These are phyloP conservation scores for Tenthredo notha DNA, from an alignment of 2,888 invertebrate genomes.

Conservation along the genomic window DNA sequence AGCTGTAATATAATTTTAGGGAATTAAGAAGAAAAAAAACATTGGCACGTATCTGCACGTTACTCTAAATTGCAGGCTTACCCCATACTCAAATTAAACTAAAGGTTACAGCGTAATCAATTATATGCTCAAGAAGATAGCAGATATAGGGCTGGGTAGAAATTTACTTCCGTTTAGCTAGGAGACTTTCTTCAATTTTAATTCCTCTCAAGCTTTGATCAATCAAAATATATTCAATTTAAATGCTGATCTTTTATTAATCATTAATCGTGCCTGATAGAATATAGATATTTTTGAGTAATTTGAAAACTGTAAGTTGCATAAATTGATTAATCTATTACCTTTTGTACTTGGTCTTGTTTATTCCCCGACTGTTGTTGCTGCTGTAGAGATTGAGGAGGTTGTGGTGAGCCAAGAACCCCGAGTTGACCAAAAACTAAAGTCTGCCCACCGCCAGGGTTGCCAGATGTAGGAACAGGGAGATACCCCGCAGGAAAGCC, in stretches of 20 bases:
- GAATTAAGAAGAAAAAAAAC: neutral
- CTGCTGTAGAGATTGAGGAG: slow-evolving; percentile 70
- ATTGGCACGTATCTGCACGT: neutral
- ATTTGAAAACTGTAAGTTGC: neutral
- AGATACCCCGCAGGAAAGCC: slow-evolving; percentile 87
- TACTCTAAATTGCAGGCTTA: neutral
- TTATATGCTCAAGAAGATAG: neutral
- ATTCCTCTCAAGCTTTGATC: neutral
- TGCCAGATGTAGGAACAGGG: slow-evolving; percentile 88
- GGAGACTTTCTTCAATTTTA: neutral
- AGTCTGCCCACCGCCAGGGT: slow-evolving; percentile 83
- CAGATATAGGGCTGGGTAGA: neutral
- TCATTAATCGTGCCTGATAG: neutral
- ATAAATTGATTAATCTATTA: slow-evolving; percentile 55
- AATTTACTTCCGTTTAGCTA: neutral
- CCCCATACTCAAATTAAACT: neutral
- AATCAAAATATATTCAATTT: neutral
- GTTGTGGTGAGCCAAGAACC: slow-evolving; percentile 83
- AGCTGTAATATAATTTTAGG: neutral
- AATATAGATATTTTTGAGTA: neutral
- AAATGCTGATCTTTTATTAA: neutral
- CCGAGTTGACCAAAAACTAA: slow-evolving; percentile 88
- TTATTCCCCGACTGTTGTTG: slow-evolving; percentile 74
- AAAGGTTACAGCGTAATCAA: neutral
- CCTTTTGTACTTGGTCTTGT: slow-evolving; percentile 76